Evolutionary conservation across 1,140 invertebrate genomes (phyloP).

Genomic region (Cydia amplana): DNA sequence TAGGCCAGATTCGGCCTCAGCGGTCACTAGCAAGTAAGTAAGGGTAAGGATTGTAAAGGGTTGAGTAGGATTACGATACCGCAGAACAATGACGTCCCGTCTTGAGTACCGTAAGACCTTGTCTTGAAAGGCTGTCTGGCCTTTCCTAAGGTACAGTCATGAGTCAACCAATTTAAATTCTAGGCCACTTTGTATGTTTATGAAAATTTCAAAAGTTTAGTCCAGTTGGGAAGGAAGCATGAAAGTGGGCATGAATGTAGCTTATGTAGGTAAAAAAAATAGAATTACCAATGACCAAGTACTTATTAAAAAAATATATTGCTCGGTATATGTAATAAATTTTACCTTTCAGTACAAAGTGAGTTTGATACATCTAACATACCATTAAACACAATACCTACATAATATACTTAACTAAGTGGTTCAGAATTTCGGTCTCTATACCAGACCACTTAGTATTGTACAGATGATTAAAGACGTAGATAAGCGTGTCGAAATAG

Average conservation of each 20-base stretch:
- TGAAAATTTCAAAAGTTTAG: no score
- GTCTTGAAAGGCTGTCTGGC: not conserved
- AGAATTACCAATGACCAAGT: no score
- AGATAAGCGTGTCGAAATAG: not conserved
- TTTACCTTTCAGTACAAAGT: not conserved
- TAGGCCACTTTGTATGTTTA: no score
- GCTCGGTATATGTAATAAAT: no score
- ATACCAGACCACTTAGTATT: not conserved
- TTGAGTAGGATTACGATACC: not conserved
- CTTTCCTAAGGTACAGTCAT: not conserved
- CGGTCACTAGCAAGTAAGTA: not conserved
- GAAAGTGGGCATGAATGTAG: no score
- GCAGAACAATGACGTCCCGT: not conserved
- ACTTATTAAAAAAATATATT: no score
- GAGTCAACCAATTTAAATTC: no score
- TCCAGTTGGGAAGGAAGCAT: no score
- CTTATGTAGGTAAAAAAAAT: no score
- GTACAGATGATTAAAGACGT: not conserved
- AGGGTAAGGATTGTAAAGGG: conserved; percentile 3
- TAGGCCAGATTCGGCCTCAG: no score
- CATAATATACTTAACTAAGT: no score
- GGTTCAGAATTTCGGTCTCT: no score
- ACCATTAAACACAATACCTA: not conserved
- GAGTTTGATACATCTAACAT: not conserved
- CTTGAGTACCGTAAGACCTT: not conserved